Evolutionary conservation across 2,888 invertebrate species (phyloP).

Genomic region (Hypsopygia costalis): DNA sequence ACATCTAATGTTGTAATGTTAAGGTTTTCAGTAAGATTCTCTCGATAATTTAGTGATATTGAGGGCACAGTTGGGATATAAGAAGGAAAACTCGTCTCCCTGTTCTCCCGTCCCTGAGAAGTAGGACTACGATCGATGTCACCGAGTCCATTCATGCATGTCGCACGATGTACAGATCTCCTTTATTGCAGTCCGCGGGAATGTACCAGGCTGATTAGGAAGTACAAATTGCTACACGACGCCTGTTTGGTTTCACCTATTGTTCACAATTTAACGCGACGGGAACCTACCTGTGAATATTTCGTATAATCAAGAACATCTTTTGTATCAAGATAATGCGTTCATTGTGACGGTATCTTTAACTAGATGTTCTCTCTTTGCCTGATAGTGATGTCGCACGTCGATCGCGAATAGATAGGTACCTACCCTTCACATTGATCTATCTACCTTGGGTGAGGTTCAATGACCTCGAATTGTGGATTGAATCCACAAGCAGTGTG

Average conservation of each 20-base stretch:
- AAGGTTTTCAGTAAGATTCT: constrained; percentile 19
- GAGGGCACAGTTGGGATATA: constrained; percentile 21
- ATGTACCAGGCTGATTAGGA: constrained; percentile 45
- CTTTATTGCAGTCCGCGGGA: constrained; percentile 35
- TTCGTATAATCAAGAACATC: constrained; percentile 42
- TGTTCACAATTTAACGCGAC: constrained; percentile 53
- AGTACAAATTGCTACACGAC: constrained; percentile 34
- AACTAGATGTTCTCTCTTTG: constrained; percentile 14
- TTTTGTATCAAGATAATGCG: constrained; percentile 39
- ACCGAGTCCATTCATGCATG: constrained; percentile 65
- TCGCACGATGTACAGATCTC: constrained; percentile 45
- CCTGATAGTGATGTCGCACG: constrained; percentile 4
- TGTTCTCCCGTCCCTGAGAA: constrained; percentile 41
- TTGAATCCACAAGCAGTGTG: background rate
- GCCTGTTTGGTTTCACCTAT: constrained; percentile 61
- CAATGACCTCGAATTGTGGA: constrained; percentile 3
- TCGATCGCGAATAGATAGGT: constrained; percentile 2
- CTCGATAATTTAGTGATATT: constrained; percentile 14
- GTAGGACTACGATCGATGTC: constrained; percentile 65
- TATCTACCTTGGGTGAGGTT: constrained; percentile 3
- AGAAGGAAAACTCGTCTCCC: constrained; percentile 33
- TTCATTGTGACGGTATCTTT: constrained; percentile 50
- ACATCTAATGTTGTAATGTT: constrained; percentile 18
- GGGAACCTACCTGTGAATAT: constrained; percentile 45
- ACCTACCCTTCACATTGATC: constrained; percentile 10